Percentiles rank a stretch among this genome's conserved stretches.
Conservation (phyloP, 2,888 invertebrate genomes). For the Ochropleura plecta region DNA sequence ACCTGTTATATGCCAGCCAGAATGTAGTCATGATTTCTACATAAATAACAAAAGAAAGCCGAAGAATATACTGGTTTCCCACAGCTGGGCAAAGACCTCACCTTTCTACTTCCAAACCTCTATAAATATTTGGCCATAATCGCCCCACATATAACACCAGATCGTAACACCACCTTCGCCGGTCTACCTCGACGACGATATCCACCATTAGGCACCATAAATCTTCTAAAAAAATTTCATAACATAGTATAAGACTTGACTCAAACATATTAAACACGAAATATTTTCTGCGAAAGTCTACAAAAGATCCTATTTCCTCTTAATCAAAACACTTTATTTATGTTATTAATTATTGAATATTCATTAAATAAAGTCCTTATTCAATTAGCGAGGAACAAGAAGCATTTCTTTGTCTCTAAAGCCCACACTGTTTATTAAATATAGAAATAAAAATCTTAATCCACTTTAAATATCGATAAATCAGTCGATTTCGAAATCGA, state of each 20-base stretch:
- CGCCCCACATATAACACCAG: too few species aligned
- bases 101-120: too few species aligned
- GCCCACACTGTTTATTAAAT: constrained; percentile 48
- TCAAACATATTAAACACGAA: neutral
- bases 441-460: constrained; percentile 56
- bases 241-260: neutral
- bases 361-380: constrained; percentile 43
- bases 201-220: too few species aligned
- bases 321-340: constrained; percentile 41
- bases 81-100: too few species aligned
- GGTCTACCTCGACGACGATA: too few species aligned
- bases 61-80: too few species aligned
- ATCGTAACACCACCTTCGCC: too few species aligned
- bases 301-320: constrained; percentile 26
- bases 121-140: too few species aligned
- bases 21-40: too few species aligned
- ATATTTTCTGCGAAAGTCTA: constrained; percentile 40
- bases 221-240: neutral
- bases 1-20: neutral
- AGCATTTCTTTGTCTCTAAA: constrained; percentile 23
- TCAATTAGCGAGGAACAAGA: constrained; percentile 40
- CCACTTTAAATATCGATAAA: constrained; percentile 57
- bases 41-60: too few species aligned
- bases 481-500: constrained; percentile 58
- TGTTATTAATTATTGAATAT: constrained; percentile 39